Conservation (phyloP, 35 echinoderm and acorn worm genomes). For the Holothuria glaberrima region DNA sequence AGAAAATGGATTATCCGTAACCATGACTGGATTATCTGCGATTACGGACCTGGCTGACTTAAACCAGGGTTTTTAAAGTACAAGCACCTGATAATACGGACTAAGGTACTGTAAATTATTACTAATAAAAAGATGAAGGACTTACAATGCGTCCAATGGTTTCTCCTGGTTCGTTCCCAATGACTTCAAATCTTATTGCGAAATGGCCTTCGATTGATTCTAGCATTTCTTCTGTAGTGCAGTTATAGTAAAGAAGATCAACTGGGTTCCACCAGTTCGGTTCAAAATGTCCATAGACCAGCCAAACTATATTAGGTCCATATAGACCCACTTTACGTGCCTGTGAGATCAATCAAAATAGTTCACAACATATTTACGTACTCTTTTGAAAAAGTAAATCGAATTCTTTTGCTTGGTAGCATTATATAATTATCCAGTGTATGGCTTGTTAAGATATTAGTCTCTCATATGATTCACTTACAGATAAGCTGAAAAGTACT, state of each 20-base stretch:
- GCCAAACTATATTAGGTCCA: constrained; percentile 85
- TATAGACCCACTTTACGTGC: constrained; percentile 74
- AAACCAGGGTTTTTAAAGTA: too few relatives aligned
- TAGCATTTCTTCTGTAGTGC: constrained; percentile 75
- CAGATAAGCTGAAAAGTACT: too few relatives aligned
- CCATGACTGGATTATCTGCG: too few relatives aligned
- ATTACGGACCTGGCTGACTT: too few relatives aligned
- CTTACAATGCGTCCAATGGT: constrained; percentile 76
- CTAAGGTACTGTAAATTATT: not conserved
- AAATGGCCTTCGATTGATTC: constrained; percentile 87
- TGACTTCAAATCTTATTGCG: constrained; percentile 68
- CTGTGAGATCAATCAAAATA: constrained; percentile 16
- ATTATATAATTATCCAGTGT: too few relatives aligned
- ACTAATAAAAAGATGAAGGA: not conserved
- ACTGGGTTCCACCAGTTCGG: constrained; percentile 79
- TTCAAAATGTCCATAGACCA: constrained; percentile 88
- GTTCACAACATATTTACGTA: too few relatives aligned
- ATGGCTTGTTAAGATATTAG: too few relatives aligned
- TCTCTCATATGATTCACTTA: too few relatives aligned
- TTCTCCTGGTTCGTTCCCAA: constrained; percentile 58
- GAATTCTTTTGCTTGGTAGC: too few relatives aligned
- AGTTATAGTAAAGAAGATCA: constrained; percentile 23
- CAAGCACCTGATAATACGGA: not conserved
- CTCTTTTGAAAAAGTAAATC: too few relatives aligned
- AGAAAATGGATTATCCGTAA: too few relatives aligned